Base-by-base conservation (phyloP, 2,888 invertebrate genomes). In the Teinopalpus imperialis region DNA sequence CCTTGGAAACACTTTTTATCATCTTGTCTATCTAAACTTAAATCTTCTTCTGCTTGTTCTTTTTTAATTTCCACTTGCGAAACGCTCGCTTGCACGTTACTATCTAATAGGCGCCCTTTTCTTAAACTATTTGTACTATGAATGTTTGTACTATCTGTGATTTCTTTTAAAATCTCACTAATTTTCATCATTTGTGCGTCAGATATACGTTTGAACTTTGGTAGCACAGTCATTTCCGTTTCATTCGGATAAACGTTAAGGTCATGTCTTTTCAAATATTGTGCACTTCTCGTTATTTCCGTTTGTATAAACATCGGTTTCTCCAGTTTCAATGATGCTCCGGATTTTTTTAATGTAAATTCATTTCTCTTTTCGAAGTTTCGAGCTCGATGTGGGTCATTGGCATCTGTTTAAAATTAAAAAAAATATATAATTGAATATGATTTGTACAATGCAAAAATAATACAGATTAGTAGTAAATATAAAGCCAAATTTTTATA, bases 1-100 rank as follows among this genome's bases (percentile, higher is more conserved):
- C 94, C 95, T 65, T 93, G 91, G 30, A 91, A 82, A 73, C 94
- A 94, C 55, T 88, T 82, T 43, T 90, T 87, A 58, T 90, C 90
- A 56, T 91, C 81, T 40, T 77, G 72, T 51, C 83, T 54, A 20
- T 70, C 62, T 21, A 57, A 56, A 20, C 52, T 48, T 18, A 13
- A 9, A 9, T 53, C 55, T 43, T 53, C 55, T 43, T 56, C 54
- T 9, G 53, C 40, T 29, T 54, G 52, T 5, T 58, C 60, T 1
- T 48, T 44, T 5, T 53, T 42, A 4, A 39, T 43, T 27, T 57
- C 50, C 13, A 53, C 18, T 7, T 48, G 49, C 4, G 56, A 49
- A 36, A 51, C 36, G 34, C 50, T 54, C 13, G 36, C 18, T 16
- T 54, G 54, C 7, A 35, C 23, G 2, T 23, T 47, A 31, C 39